Evolutionary conservation across 2,113 vertebrate species (phyloP), one percentile per base, ranked within the genome.

Genomic region (Brachionichthys hirsutus): DNA sequence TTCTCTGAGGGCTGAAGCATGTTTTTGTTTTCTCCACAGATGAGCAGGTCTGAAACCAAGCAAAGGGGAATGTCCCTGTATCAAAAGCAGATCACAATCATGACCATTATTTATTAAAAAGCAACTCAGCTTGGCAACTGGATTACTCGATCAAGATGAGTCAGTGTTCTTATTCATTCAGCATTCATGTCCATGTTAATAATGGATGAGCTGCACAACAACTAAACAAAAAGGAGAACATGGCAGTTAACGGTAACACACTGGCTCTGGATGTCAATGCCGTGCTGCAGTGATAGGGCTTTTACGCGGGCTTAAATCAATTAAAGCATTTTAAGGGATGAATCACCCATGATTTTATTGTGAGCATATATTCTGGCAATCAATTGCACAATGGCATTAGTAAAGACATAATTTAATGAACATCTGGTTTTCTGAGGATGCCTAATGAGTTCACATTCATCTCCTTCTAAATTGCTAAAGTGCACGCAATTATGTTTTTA

Each of bases 401-500:
- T 85, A 85, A 63, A 88, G 88, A 85, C 84, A 79, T 90, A 83
- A 89, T 92, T 89, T 85, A 87, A 88, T 83, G 88, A 90, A 92
- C 90, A 91, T 90, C 88, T 89, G 90, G 84, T 86, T 91, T 90
- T 89, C 45, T 87, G 86, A 88, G 83, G 85, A 88, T 82, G 86
- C 73, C 73, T 91, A 90, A 91, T 90, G 86, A 88, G 89, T 90
- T 87, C 81, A 74, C 88, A 90, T 92, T 90, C 75, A 89, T 91
- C 90, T 90, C 90, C 60, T 79, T 80, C 85, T 86, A 91, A 91
- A 90, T 89, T 87, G 86, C 86, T 89, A 88, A 91, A 91, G 89
- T 89, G 88, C 83, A 89, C 74, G 81, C 86, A 90, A 91, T 91
- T 92, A 92, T 62, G 70, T 89, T 90, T 90, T 90, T 90, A 91